Conservation (phyloP, 2,888 invertebrate genomes). For the Pachymerium ferrugineum region DNA sequence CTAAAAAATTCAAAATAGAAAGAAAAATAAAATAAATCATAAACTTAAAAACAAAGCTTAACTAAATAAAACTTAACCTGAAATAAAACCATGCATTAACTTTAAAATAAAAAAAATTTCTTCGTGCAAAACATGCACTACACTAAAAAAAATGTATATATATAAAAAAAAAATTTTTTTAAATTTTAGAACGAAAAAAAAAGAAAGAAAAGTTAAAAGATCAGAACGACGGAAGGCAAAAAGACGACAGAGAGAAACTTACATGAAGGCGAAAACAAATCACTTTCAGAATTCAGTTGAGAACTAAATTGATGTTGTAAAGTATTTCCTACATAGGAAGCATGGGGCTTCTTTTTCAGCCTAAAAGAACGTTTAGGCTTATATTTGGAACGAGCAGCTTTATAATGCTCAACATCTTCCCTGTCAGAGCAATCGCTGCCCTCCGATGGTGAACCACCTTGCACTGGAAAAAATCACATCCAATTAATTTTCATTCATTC, state of each 20-base stretch:
- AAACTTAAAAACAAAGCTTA: neutral
- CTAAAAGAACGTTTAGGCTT: conserved; percentile 51
- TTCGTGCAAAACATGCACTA: neutral
- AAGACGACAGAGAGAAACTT: conserved; percentile 41
- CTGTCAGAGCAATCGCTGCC: conserved; percentile 50
- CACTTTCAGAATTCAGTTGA: conserved; percentile 44
- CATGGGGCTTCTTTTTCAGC: conserved; percentile 46
- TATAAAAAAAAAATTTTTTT: neutral
- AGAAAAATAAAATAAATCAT: neutral
- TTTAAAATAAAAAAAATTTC: neutral
- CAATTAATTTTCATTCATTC: too few species aligned
- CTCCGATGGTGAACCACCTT: conserved; percentile 49
- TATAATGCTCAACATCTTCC: conserved; percentile 42
- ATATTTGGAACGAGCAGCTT: conserved; percentile 42
- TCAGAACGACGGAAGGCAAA: neutral
- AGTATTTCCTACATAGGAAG: conserved; percentile 34
- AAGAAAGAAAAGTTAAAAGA: neutral
- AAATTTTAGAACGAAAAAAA: conserved; percentile 27
- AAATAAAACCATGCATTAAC: neutral
- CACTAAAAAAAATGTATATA: neutral
- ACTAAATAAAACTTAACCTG: neutral
- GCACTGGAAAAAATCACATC: conserved; percentile 41
- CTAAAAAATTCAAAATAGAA: conserved; percentile 23
- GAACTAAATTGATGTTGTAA: conserved; percentile 39
- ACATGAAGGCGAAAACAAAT: conserved; percentile 51